Evolutionary conservation across 2,113 vertebrate genomes (phyloP), one percentile per base, ranked within the genome.

Genomic region (Cynoglossus semilaevis): DNA sequence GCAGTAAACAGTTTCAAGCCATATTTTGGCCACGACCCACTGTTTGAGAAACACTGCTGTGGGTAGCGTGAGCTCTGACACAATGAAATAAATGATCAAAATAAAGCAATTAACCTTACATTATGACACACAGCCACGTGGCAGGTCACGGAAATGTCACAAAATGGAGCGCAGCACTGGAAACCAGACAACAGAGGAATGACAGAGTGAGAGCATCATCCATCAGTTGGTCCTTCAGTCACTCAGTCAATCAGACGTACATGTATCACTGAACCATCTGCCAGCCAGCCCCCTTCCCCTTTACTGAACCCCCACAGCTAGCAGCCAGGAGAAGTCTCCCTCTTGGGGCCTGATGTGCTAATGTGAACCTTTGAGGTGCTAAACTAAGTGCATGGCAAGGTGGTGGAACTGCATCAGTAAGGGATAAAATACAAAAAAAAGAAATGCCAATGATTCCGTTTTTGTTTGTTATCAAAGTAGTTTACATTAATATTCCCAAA

Each of bases 231-330:
- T 76, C 52, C 50, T 41, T 42, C 74, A 40, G 44, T 74, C 73
- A 77, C 67, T 76, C 52, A 51, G 44, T 43, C 72, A 41, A 41
- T 74, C 73, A 77, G 72, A 72, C 71, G 73, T 80, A 72, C 63
- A 72, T 69, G 73, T 80, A 72, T 61, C 79, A 84, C 68, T 77
- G 68, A 82, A 84, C 84, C 87, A 87, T 88, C 85, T 88, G 88
- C 72, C 86, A 84, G 52, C 54, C 68, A 59, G 64, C 74, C 74
- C 69, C 74, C 58, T 63, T 57, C 53, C 36, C n/a, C 22, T 29
- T 17, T 22, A 44, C 42, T 85, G 71, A 67, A 81, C 77, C 77
- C 78, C 85, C 72, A 63, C 70, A 70, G 74, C 62, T 75, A 81
- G 73, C 75, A 82, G 73, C 51, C 67, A 71, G 71, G 63, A 74